phyloP scores from a whole-genome alignment of 2,113 vertebrate species.

The Anas platyrhynchos region DNA sequence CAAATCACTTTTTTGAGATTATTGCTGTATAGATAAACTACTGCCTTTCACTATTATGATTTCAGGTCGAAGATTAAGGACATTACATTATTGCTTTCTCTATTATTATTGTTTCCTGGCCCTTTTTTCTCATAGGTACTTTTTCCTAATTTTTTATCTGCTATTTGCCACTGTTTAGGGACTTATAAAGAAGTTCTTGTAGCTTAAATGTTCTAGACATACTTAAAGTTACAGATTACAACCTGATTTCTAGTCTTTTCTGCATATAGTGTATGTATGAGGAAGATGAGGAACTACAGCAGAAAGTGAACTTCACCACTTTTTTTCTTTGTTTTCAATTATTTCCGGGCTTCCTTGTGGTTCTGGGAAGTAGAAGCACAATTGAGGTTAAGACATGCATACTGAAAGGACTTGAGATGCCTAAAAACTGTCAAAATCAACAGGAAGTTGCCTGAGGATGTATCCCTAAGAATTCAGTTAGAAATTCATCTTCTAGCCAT shows the following conservation, averaged over 20 bases:
- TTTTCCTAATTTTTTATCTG: not conserved
- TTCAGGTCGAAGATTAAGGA: not conserved
- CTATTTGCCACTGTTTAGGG: not conserved
- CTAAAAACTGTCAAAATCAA: not conserved
- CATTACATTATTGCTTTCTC: not conserved
- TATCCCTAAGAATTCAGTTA: not conserved
- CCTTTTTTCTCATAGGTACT: not conserved
- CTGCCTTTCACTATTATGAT: accelerated
- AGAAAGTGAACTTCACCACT: not conserved
- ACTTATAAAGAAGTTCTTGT: not conserved
- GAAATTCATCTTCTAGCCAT: not conserved
- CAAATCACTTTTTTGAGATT: not conserved
- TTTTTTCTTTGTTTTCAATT: not conserved
- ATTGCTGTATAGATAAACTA: not conserved
- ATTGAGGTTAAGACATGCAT: not conserved
- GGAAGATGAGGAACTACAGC: not conserved
- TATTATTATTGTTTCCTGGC: not conserved
- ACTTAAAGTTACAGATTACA: not conserved
- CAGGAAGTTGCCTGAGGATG: not conserved
- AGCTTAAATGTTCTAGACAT: not conserved
- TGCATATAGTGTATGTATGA: not conserved
- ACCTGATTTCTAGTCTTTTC: not conserved
- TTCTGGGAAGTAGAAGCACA: not conserved
- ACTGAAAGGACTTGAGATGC: not conserved
- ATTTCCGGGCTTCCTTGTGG: not conserved